Evolutionary conservation across 53 echinoderm and acorn worm genomes (phyloP), one percentile per base, ranked within the genome.

Genomic region (Actinopyga echinites): DNA sequence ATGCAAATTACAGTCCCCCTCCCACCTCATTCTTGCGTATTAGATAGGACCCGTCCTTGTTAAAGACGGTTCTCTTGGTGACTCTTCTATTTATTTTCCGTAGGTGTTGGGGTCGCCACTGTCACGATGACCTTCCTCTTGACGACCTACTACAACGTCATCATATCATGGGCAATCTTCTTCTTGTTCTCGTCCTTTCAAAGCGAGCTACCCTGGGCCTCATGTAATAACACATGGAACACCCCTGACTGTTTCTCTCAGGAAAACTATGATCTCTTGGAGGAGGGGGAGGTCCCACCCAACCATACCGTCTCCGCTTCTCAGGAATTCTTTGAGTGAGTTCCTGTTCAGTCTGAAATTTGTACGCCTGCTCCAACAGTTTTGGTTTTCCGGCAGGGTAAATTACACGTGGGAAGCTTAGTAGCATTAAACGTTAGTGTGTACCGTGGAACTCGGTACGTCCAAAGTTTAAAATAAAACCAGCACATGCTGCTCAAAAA

Each of bases 141-240:
- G 85, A 93, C 93, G 25, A 97, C 97, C 8, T 97, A 97, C 89
- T 97, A 97, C 90, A 97, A 97, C 63, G 97, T 97, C 44, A 97
- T 97, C 82, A 97, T 97, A 38, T 90, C 97, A 10, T 97, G 97
- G 97, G 94, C 97, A 12, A 62, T 97, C 8, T 97, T 97, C 93
- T 97, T 94, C 64, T 83, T 97, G 28, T 74, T 94, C 40, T 86
- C 94, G 25, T 97, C 97, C 17, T 94, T 97, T 73, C 90, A 86
- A 52, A 83, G 87, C 30, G 87, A 90, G 79, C 73, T 97, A 36
- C 97, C 97, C 0, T 97, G 93, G 93, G 88, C 91, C 37, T 55
- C 66, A 21, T 97, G 97, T 71, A 88, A 89, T 56, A 86, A 94
- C 35, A 74, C 79, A 21, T 97, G 97, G 97, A 97, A 97, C 80